Percentiles rank a stretch among this genome's conserved stretches.
These are phyloP conservation scores for Sarcophaga rosellei DNA, from an alignment of 2,888 invertebrate genomes.

Conservation along the genomic window DNA sequence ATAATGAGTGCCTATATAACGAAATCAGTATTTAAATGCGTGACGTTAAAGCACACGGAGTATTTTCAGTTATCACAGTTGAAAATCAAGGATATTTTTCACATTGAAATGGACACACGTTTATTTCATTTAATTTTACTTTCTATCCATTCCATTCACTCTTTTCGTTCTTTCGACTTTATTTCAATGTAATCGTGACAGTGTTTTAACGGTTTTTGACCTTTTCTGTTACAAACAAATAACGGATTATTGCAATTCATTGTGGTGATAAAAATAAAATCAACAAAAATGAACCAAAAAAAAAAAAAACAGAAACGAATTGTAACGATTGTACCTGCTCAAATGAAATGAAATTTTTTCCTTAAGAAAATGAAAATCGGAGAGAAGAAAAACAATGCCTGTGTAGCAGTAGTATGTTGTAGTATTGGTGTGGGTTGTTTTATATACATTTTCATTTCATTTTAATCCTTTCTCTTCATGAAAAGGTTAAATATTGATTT, in stretches of 20 bases:
- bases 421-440: too few species aligned
- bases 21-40: too few species aligned
- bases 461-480: conserved; percentile 5
- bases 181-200: conserved; percentile 15
- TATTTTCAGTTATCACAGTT: too few species aligned
- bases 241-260: neutral
- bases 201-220: conserved; percentile 43
- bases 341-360: neutral
- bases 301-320: too few species aligned
- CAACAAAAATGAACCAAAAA: too few species aligned
- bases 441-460: neutral
- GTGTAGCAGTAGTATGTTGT: neutral
- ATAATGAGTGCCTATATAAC: too few species aligned
- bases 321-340: neutral
- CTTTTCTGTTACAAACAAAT: conserved; percentile 2
- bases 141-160: too few species aligned
- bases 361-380: neutral
- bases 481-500: conserved; percentile 26
- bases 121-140: too few species aligned
- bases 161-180: neutral
- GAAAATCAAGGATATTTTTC: too few species aligned
- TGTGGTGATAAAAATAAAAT: neutral
- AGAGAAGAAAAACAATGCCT: neutral
- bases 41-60: too few species aligned
- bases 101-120: too few species aligned